Base-by-base conservation (phyloP, 2,888 invertebrate species). In the Exephanes ischioxanthus region DNA sequence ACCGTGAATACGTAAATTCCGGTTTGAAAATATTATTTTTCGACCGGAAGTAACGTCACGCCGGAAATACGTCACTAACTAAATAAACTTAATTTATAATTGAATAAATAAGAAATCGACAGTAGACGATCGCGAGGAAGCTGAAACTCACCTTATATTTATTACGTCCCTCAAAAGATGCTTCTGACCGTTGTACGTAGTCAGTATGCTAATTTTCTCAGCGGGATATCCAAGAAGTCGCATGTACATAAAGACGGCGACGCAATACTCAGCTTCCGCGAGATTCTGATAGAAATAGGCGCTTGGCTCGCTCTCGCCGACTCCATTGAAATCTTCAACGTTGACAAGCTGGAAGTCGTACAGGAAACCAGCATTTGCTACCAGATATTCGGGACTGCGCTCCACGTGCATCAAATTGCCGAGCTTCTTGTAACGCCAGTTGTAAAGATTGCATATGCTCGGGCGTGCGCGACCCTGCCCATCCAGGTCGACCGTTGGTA, bases 121-220 rank as follows among this genome's bases (percentile, higher is more conserved):
- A 63, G 19, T 33, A 45, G 5, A 55, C 14, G 16, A 72, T 48
- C 7, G 9, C 41, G n/a, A 73, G 30, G 19, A 51, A 61, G 4
- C 19, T 33, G 19, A 11, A 41, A 79, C 83, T 33, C 55, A 91
- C 90, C 92, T 91, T 58, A 97, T 97, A 93, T 98, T 97, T 82
- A 99, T 97, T 6, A 99, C 99, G 94, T 99, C 99, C 1, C 99
- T 95, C 63, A 99, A 98, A 75, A 99, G 95, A 94, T 99, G 99
- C 93, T 99, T 99, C 94, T 99, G 99, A 0, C 99, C 99, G 94
- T 99, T 99, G 94, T 99, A 99, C 0, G 99, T 99, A 0, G 99
- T 99, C 68, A 99, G 95, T 90, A 99, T 99, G 41, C 99, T 99
- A 89, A 99, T 98, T 94, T 98, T 98, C 85, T 98, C 97, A 0